Evolutionary conservation across 2,888 invertebrate genomes (phyloP).

Genomic region (Apotomis betuletana): DNA sequence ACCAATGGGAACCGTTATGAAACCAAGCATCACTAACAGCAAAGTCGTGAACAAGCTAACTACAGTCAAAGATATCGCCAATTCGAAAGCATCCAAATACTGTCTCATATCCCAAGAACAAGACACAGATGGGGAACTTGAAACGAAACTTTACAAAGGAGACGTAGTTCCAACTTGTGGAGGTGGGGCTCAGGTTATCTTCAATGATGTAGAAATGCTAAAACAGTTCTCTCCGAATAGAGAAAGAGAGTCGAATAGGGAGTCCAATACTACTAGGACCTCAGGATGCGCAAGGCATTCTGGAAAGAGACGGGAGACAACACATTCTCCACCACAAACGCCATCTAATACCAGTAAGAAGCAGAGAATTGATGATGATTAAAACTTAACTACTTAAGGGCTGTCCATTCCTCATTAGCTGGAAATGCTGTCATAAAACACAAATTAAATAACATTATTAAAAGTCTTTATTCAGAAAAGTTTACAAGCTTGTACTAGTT

Average conservation of each 20-base stretch:
- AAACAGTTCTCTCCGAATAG: slow-evolving; percentile 90
- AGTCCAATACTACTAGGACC: slow-evolving; percentile 55
- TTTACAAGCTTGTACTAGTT: too few species aligned
- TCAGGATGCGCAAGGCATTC: slow-evolving; percentile 72
- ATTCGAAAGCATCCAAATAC: slow-evolving; percentile 91
- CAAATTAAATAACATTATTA: too few species aligned
- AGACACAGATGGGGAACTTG: slow-evolving; percentile 95
- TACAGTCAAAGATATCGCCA: slow-evolving; percentile 89
- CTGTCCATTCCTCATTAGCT: too few species aligned
- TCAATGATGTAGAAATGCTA: slow-evolving; percentile 96
- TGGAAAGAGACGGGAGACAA: slow-evolving; percentile 71
- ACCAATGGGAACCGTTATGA: slow-evolving; percentile 94
- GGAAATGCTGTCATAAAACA: too few species aligned
- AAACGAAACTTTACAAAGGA: slow-evolving; percentile 96
- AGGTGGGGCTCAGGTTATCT: slow-evolving; percentile 97
- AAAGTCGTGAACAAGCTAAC: slow-evolving; percentile 93
- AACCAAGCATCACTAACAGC: slow-evolving; percentile 91
- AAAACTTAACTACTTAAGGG: slow-evolving; percentile 29
- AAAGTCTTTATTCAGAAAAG: too few species aligned
- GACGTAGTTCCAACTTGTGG: slow-evolving; percentile 96
- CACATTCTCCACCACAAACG: slow-evolving; percentile 71
- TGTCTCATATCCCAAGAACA: slow-evolving; percentile 96
- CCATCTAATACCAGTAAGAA: slow-evolving; percentile 78
- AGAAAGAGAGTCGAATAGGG: slow-evolving; percentile 62
- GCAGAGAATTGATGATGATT: slow-evolving; percentile 72